Base-by-base conservation (phyloP, 2,888 invertebrate genomes). In the Ochropleura plecta region DNA sequence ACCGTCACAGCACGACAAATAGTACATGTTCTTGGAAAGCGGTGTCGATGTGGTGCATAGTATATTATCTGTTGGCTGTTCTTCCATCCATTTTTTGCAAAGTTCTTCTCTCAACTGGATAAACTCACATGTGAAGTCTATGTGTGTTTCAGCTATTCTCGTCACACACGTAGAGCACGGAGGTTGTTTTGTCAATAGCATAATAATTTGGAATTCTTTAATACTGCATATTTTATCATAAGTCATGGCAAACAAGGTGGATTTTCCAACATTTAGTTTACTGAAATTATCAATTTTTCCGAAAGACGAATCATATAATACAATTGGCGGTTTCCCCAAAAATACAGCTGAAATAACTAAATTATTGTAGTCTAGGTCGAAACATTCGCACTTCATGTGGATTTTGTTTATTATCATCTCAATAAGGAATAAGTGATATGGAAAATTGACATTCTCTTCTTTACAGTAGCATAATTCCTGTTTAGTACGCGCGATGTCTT, bases 321-420 rank as follows among this genome's bases (percentile, higher is more conserved):
- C 86, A 71, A 96, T 93, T 1, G 96, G 96, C 72, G 87, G 91
- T 85, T 96, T 96, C 6, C 95, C 95, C 64, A 96, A 89, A 88
- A 96, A 96, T 48, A 90, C 87, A 46, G 95, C 95, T 18, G 94
- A 89, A 79, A 96, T 95, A 5, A 96, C 93, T 70, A 96, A 91
- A 87, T 96, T 96, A 77, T 95, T 95, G 74, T 90, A 93, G 86
- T 95, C 94, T 59, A 96, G 88, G 78, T 96, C 94, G 79, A 96
- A 96, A 87, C 96, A 96, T 83, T 96, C 96, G 83, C 96, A 96
- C 79, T 96, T 96, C 96, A 96, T 96, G 78, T 95, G 93, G 75
- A 96, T 96, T 91, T 94, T 96, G 86, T 96, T 96, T 55, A 96
- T 90, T 57, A 96, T 93, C 55, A 96, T 88, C 92, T 96, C 96